Percentiles rank a stretch among this genome's conserved stretches.
phyloP scores from a whole-genome alignment of 2,888 invertebrate genomes.

The Epirrhoe tristata region DNA sequence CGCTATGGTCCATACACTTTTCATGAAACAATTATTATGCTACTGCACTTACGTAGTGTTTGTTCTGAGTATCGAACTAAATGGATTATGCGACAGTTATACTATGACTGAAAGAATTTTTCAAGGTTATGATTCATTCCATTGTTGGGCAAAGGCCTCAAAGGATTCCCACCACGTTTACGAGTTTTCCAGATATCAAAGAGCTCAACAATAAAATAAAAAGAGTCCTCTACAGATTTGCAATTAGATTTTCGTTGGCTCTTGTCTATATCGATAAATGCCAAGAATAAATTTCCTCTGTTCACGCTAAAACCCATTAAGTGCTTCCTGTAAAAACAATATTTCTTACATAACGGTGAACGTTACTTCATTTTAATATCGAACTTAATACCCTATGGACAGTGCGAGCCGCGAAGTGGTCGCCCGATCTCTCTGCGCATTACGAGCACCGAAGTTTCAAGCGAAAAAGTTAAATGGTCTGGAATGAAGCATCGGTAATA shows the following conservation, averaged over 20 bases:
- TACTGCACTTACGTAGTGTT: constrained; percentile 69
- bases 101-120: too few relatives aligned
- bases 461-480: constrained; percentile 76
- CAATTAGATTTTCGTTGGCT: too few relatives aligned
- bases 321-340: constrained; percentile 46
- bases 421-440: constrained; percentile 54
- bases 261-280: constrained; percentile 17
- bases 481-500: constrained; percentile 76
- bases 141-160: too few relatives aligned
- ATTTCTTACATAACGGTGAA: constrained; percentile 47
- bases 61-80: constrained; percentile 36
- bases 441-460: constrained; percentile 68
- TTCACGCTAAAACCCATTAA: constrained; percentile 39
- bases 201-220: too few relatives aligned
- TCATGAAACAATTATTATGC: constrained; percentile 71
- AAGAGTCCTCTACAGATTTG: too few relatives aligned
- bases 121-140: too few relatives aligned
- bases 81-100: background rate
- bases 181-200: too few relatives aligned
- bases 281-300: constrained; percentile 31
- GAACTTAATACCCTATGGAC: constrained; percentile 52
- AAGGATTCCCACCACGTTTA: too few relatives aligned
- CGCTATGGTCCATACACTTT: constrained; percentile 73
- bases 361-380: constrained; percentile 55
- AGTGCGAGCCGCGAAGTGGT: constrained; percentile 57